Percentiles rank a stretch among this genome's conserved stretches.
phyloP scores from a whole-genome alignment of 2,888 invertebrate genomes.

The Synergus itoensis region DNA sequence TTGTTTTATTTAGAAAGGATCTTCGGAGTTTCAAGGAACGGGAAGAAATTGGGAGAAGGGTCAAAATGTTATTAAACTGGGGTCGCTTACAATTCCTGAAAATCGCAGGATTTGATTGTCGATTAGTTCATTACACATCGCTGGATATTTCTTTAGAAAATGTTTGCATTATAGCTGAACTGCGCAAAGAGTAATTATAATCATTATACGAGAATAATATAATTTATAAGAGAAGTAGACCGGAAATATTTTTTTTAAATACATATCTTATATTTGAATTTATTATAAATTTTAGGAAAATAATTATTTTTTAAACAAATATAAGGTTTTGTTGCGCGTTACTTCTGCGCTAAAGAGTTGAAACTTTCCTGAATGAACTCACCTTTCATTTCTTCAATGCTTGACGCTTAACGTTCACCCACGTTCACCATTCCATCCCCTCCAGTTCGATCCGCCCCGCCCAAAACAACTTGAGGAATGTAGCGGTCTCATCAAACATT shows the following conservation, averaged over 20 bases:
- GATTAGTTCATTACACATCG: slow-evolving; percentile 84
- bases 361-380: slow-evolving; percentile 14
- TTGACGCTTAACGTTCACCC: neutral
- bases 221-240: neutral
- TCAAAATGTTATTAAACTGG: slow-evolving; percentile 89
- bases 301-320: neutral
- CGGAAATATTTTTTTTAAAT: neutral
- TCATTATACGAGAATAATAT: neutral
- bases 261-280: neutral
- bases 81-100: slow-evolving; percentile 84
- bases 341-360: neutral
- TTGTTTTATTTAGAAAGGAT: slow-evolving; percentile 21
- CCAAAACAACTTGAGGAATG: slow-evolving; percentile 56
- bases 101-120: slow-evolving; percentile 81
- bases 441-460: slow-evolving; percentile 55
- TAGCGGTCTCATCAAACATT: slow-evolving; percentile 53
- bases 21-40: slow-evolving; percentile 73
- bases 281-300: neutral
- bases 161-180: slow-evolving; percentile 85
- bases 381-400: slow-evolving; percentile 11
- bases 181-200: slow-evolving; percentile 1
- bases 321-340: neutral
- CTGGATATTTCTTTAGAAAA: slow-evolving; percentile 87
- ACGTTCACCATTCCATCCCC: slow-evolving; percentile 55
- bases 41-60: slow-evolving; percentile 84